A percentile compares a stretch with the other conserved stretches of the same genome.
phyloP scores from a whole-genome alignment of 1,140 invertebrate genomes.

The Fopius arisanus region DNA sequence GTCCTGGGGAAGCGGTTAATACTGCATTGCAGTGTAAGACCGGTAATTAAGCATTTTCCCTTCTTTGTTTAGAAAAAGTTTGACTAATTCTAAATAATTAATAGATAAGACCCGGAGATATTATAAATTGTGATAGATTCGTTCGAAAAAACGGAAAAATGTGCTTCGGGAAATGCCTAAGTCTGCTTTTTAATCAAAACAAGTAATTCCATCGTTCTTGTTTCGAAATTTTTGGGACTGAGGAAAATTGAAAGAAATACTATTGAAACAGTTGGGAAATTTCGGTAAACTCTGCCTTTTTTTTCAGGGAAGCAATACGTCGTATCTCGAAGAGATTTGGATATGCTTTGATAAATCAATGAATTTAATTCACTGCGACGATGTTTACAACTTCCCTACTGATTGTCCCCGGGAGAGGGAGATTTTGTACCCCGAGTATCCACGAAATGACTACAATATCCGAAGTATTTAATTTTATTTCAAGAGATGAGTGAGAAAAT shows the following conservation, averaged over 20 bases:
- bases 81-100: neutral
- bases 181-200: too few species aligned
- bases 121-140: too few species aligned
- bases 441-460: conserved; percentile 38
- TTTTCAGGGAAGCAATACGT: conserved; percentile 63
- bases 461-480: too few species aligned
- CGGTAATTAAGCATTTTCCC: conserved; percentile 36
- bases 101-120: neutral
- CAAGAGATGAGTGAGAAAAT: too few species aligned
- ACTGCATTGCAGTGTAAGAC: conserved; percentile 43
- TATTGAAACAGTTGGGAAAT: too few species aligned
- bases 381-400: conserved; percentile 58
- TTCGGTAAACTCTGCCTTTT: neutral
- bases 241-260: too few species aligned
- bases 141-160: too few species aligned
- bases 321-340: conserved; percentile 71
- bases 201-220: too few species aligned
- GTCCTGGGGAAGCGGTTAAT: conserved; percentile 41
- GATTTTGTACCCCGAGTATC: conserved; percentile 67
- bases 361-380: conserved; percentile 69
- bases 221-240: too few species aligned
- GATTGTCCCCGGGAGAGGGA: conserved; percentile 67
- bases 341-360: conserved; percentile 74
- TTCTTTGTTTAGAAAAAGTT: neutral
- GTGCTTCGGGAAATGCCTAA: too few species aligned